phyloP scores from a whole-genome alignment of 2,888 invertebrate genomes.

The Dasypolia templi region DNA sequence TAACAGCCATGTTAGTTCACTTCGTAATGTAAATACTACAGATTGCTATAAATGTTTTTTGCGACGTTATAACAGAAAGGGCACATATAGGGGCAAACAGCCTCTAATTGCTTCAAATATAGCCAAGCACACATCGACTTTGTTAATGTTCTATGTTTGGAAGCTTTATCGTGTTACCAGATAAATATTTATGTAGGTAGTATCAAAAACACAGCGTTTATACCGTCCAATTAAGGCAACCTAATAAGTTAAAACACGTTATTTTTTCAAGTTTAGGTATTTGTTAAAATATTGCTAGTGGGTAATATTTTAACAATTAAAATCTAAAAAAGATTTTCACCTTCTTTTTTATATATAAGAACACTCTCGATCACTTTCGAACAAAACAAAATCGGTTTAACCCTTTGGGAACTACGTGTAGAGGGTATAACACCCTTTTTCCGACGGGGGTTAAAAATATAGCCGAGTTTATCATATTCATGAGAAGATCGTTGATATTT shows the following conservation, averaged over 20 bases:
- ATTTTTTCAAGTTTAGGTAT: too few species aligned
- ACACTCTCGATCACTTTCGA: too few species aligned
- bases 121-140: background rate
- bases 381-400: too few species aligned
- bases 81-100: too few species aligned
- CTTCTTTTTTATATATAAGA: too few species aligned
- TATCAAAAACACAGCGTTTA: constrained; percentile 4
- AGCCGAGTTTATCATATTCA: background rate
- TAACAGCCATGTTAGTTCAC: background rate
- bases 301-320: too few species aligned
- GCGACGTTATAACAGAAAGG: constrained; percentile 5
- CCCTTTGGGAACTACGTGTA: too few species aligned
- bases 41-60: constrained; percentile 19
- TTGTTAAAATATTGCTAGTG: too few species aligned
- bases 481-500: constrained; percentile 4
- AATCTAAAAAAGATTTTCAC: too few species aligned
- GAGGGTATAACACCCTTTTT: too few species aligned
- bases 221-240: too few species aligned
- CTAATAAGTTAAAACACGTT: background rate
- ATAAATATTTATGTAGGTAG: background rate
- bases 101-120: constrained; percentile 28
- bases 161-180: constrained; percentile 15
- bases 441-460: too few species aligned
- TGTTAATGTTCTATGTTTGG: constrained; percentile 3
- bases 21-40: constrained; percentile 16